Conservation (phyloP, 2,888 invertebrate species). For the Synergus umbraculus region DNA sequence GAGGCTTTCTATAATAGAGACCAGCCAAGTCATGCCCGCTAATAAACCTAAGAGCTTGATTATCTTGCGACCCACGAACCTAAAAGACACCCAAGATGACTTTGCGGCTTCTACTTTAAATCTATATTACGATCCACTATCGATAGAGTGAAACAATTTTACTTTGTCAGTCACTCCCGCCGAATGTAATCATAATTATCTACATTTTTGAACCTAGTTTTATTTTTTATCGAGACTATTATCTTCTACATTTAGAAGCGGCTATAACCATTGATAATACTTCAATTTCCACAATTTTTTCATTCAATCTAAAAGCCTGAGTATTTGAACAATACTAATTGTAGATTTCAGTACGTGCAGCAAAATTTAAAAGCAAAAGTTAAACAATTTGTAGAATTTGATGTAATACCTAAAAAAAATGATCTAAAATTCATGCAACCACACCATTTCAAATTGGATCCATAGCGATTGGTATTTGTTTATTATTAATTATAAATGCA, state of each 20-base stretch:
- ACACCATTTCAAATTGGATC: too few relatives aligned
- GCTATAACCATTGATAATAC: too few relatives aligned
- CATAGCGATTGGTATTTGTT: too few relatives aligned
- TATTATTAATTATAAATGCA: too few relatives aligned
- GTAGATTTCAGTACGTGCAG: too few relatives aligned
- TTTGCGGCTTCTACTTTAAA: constrained; percentile 25
- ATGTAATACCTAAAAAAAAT: too few relatives aligned
- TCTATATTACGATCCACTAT: constrained; percentile 16
- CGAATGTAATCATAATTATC: neutral
- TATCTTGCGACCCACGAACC: constrained; percentile 49
- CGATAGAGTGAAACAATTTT: neutral
- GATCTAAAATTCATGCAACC: too few relatives aligned
- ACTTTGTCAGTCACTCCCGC: neutral
- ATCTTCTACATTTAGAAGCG: neutral
- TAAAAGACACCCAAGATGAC: constrained; percentile 9
- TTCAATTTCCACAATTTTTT: too few relatives aligned
- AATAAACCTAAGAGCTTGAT: constrained; percentile 67
- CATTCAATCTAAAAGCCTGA: too few relatives aligned
- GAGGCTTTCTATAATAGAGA: constrained; percentile 41
- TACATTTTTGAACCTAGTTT: neutral
- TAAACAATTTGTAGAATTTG: too few relatives aligned
- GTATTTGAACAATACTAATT: too few relatives aligned
- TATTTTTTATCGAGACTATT: neutral
- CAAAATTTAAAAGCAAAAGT: too few relatives aligned
- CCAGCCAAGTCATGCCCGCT: constrained; percentile 72